Evolutionary conservation across 2,888 invertebrate species (phyloP).

Genomic region (Galerucella calmariensis): DNA sequence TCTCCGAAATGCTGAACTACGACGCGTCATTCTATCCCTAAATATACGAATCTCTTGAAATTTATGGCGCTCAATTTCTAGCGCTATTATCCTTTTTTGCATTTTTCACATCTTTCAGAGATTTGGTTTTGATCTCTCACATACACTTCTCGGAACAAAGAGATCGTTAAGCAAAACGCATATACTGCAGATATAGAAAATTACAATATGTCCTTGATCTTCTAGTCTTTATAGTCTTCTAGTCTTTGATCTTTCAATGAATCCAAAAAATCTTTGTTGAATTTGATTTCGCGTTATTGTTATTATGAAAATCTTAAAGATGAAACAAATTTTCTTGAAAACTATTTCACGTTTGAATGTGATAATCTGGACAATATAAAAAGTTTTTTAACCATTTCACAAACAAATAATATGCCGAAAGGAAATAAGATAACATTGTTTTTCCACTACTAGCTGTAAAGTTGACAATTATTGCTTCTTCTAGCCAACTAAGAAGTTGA

Average conservation of each 20-base stretch:
- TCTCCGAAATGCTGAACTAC: constrained; percentile 16
- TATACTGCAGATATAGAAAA: constrained; percentile 21
- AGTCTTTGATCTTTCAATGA: background rate
- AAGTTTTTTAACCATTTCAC: too few species aligned
- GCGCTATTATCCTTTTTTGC: constrained; percentile 21
- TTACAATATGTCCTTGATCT: constrained; percentile 12
- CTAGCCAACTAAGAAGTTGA: too few species aligned
- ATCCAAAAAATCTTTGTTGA: constrained; percentile 3
- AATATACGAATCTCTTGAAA: constrained; percentile 21
- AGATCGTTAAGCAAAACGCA: constrained; percentile 14
- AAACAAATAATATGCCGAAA: too few species aligned
- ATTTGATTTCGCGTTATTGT: background rate
- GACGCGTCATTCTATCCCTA: background rate
- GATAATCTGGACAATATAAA: too few species aligned
- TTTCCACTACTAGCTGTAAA: too few species aligned
- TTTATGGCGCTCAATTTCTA: constrained; percentile 30
- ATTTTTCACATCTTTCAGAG: constrained; percentile 31
- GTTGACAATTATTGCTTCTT: too few species aligned
- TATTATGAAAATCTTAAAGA: background rate
- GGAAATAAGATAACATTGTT: too few species aligned
- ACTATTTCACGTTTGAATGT: too few species aligned
- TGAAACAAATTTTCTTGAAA: background rate
- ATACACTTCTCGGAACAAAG: constrained; percentile 21
- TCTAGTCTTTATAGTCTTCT: too few species aligned
- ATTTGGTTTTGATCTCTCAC: constrained; percentile 23